Evolutionary conservation across 2,888 invertebrate genomes (phyloP), one percentile per base, ranked within the genome.

Genomic region (Gastrophysa polygoni): DNA sequence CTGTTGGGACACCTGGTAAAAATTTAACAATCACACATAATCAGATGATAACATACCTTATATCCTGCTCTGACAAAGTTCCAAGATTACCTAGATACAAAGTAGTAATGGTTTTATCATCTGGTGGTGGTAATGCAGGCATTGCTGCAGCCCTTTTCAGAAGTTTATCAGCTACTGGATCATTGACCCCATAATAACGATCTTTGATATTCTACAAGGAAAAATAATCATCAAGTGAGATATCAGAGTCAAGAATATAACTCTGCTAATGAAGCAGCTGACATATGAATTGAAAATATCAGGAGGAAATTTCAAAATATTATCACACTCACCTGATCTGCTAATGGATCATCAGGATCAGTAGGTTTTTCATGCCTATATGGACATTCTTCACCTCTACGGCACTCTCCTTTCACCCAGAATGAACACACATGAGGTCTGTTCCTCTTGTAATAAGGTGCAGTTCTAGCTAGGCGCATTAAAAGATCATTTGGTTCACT

Each of bases 371-470:
- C 97, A 75, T 97, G 97, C 38, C 97, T 71, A 79, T 96, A 97
- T 0, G 97, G 97, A 81, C 97, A 97, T 78, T 98, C 97, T 80
- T 98, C 97, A 16, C 97, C 97, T 80, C 97, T 84, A 76, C 95
- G 89, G 79, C 97, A 97, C 80, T 97, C 96, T 1, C 96, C 97
- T 84, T 97, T 98, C n/a, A 97, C 96, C 94, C 96, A 97, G 82
- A 97, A 98, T 0, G 96, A 96, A 80, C 97, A 97, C 54, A 97
- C 95, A 82, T 97, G 97, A 0, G 97, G 96, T 71, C 95, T 85
- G 77, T 97, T 97, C 58, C 97, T 84, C 78, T 96, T 96, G 81
- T 98, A 97, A 80, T 97, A 98, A 0, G 97, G 97, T 47, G 94
- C 92, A 3, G 95, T 96, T 55, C 96, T 85, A 0, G 96, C 96